Evolutionary conservation across 2,797 vertebrate genomes (phyloP), one percentile per base, ranked within the genome.

Genomic region (Amazona finschi): DNA sequence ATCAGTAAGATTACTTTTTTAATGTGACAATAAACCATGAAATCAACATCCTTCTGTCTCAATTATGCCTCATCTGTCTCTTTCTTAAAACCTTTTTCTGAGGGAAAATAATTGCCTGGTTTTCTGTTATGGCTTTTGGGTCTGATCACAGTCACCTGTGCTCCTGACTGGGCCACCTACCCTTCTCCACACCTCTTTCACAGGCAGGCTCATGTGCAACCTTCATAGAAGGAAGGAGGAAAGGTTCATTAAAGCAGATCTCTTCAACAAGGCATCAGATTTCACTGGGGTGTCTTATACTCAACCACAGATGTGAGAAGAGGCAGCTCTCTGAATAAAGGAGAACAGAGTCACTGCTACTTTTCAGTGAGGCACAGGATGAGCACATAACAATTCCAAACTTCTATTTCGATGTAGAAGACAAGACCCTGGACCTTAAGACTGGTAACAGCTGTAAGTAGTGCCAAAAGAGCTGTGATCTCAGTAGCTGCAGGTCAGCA

Each of bases 11-110:
- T 97, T 96, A 97, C 96, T 97, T 97, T 98, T 97, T 97, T 97
- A 98, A 95, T 95, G 94, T 98, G 92, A 97, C 95, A 96, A 94
- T 98, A 97, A 98, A 97, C 87, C 96, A 97, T 97, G 90, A 97
- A 97, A 94, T 97, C 93, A 96, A 95, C 86, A 96, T 95, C 92
- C 74, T 95, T 96, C 87, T 96, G 94, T 97, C 96, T 98, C 94
- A 97, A 76, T 92, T 93, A 73, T 5, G 85, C 72, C 73, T 95
- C 90, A 50, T 89, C 66, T 95, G 77, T 97, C 78, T 95, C 85
- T 94, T 97, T 94, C 83, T 97, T 91, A 77, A 95, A 95, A 87
- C 41, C 39, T 92, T 88, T 89, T 77, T 53, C 78, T 11, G n/a
- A 87, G 58, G 76, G 73, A 61, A 84, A 87, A 47, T 69, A 72